A percentile compares a stretch with the other conserved stretches of the same genome.
phyloP scores from a whole-genome alignment of 2,888 invertebrate species.

The Pollenia amentaria region DNA sequence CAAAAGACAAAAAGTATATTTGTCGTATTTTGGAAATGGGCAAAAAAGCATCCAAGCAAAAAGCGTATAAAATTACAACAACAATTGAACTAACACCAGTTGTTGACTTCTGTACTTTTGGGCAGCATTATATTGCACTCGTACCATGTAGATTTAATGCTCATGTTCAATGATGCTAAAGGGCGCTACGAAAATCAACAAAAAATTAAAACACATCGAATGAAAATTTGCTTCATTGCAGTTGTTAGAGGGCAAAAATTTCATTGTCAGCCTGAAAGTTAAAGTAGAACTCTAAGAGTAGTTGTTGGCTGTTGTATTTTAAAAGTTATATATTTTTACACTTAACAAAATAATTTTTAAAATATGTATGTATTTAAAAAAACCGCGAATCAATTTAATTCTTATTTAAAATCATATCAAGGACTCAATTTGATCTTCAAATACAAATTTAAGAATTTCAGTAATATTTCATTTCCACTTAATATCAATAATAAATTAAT shows the following conservation, averaged over 20 bases:
- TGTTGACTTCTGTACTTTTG: slow-evolving; percentile 67
- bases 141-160: slow-evolving; percentile 65
- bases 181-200: slow-evolving; percentile 69
- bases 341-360: slow-evolving; percentile 29
- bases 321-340: slow-evolving; percentile 43
- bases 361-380: too few relatives aligned
- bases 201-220: slow-evolving; percentile 54
- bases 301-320: slow-evolving; percentile 38
- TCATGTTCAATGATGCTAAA: slow-evolving; percentile 75
- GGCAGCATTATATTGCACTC: slow-evolving; percentile 38
- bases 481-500: too few relatives aligned
- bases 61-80: slow-evolving; percentile 54
- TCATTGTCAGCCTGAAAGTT: slow-evolving; percentile 61
- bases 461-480: too few relatives aligned
- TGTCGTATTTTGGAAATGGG: slow-evolving; percentile 67
- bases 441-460: too few relatives aligned
- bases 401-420: too few relatives aligned
- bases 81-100: slow-evolving; percentile 72
- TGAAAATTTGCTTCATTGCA: slow-evolving; percentile 60
- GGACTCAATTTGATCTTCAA: too few relatives aligned
- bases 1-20: slow-evolving; percentile 68
- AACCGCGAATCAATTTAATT: too few relatives aligned
- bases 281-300: slow-evolving; percentile 28
- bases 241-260: slow-evolving; percentile 34
- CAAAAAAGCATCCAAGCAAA: slow-evolving; percentile 35